These are phyloP conservation scores for Diploptera punctata DNA, from an alignment of 2,888 invertebrate species.

Conservation along the genomic window DNA sequence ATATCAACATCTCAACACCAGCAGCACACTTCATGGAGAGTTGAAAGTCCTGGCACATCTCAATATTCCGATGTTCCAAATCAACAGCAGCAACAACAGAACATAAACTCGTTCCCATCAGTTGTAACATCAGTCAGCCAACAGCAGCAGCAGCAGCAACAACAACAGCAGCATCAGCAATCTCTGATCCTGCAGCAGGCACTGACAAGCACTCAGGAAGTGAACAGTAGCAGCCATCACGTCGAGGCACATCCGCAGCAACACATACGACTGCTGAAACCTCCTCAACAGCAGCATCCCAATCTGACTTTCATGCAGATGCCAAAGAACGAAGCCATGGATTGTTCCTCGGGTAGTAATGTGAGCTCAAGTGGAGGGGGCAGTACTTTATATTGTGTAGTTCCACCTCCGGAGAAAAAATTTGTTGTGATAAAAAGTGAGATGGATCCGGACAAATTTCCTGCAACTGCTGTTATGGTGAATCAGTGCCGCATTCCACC, in stretches of 20 bases:
- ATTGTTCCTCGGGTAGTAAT: slow-evolving; percentile 27
- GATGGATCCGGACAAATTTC: slow-evolving; percentile 53
- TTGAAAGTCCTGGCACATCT: slow-evolving; percentile 44
- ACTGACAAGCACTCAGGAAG: slow-evolving; percentile 48
- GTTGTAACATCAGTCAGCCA: slow-evolving; percentile 51
- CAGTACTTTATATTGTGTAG: slow-evolving; percentile 41
- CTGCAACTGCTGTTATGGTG: slow-evolving; percentile 49
- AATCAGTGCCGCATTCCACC: slow-evolving; percentile 48
- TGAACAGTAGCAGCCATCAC: neutral
- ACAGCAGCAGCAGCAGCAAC: neutral
- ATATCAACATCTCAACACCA: neutral
- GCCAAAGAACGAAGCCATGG: slow-evolving; percentile 31
- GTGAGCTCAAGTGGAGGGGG: neutral
- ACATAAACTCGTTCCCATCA: slow-evolving; percentile 51
- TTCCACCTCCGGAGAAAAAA: slow-evolving; percentile 64
- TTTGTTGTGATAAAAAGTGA: slow-evolving; percentile 70
- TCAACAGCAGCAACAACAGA: slow-evolving; percentile 49
- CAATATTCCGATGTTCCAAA: slow-evolving; percentile 34
- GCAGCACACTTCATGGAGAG: slow-evolving; percentile 44
- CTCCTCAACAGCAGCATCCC: slow-evolving; percentile 16
- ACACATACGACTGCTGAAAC: slow-evolving; percentile 34
- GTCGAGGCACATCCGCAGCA: neutral
- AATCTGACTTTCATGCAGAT: slow-evolving; percentile 38
- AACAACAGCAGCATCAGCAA: slow-evolving; percentile 43
- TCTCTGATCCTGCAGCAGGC: slow-evolving; percentile 58